A percentile compares a stretch with the other conserved stretches of the same genome.
phyloP scores from a whole-genome alignment of 2,113 vertebrate species.

The Peromyscus leucopus region DNA sequence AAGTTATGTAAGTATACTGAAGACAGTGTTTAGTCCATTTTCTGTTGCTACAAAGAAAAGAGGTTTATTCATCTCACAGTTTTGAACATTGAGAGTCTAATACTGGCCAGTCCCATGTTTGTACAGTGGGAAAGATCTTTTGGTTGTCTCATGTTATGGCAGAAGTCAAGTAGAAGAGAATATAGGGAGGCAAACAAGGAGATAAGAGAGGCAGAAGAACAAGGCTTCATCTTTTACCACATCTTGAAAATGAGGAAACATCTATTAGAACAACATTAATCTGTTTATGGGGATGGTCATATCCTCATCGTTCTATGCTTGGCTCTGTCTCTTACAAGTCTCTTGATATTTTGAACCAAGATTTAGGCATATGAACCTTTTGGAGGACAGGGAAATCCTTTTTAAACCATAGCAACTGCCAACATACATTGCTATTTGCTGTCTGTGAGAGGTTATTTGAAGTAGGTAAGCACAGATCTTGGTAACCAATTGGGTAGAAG shows the following conservation, averaged over 20 bases:
- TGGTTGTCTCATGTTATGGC: neutral
- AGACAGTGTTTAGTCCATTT: neutral
- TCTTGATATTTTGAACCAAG: neutral
- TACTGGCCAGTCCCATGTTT: neutral
- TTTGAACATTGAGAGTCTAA: neutral
- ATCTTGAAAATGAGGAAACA: neutral
- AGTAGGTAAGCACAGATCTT: neutral
- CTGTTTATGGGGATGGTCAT: neutral
- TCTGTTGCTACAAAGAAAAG: neutral
- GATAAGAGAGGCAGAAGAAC: neutral
- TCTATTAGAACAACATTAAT: neutral
- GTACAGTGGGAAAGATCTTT: neutral
- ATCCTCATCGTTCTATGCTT: too few species aligned
- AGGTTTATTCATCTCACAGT: neutral
- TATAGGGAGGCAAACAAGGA: neutral
- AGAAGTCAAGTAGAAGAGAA: neutral
- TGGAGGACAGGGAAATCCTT: neutral
- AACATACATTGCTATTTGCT: neutral
- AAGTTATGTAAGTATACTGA: neutral
- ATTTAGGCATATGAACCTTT: neutral
- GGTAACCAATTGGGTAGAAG: neutral
- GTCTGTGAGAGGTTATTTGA: neutral
- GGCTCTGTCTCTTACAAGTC: neutral
- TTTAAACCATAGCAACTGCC: neutral
- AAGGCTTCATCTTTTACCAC: neutral